Percentiles rank a stretch among this genome's conserved stretches.
Conservation (phyloP, 1,140 invertebrate species). For the Rhagoletis pomonella region DNA sequence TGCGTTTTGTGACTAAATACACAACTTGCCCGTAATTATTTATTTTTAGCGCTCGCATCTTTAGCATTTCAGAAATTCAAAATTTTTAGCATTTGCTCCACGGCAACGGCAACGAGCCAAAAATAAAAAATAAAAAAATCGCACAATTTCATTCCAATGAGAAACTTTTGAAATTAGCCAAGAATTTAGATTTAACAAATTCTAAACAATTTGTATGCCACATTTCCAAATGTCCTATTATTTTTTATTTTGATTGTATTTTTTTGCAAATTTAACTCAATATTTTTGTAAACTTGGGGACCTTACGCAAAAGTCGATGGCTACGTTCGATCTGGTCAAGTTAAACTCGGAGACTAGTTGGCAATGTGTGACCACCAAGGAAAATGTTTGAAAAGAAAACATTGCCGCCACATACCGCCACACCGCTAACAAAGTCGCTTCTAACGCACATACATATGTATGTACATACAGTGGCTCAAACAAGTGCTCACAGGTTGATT, state of each 20-base stretch:
- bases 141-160: neutral
- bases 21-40: constrained; percentile 65
- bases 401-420: neutral
- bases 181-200: constrained; percentile 17
- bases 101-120: neutral
- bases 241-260: constrained; percentile 1
- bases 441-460: neutral
- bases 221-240: constrained; percentile 25
- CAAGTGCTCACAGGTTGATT: too few relatives aligned
- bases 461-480: neutral
- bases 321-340: constrained; percentile 70
- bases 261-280: constrained; percentile 1
- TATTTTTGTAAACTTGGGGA: neutral
- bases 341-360: constrained; percentile 68
- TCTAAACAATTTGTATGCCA: constrained; percentile 6
- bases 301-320: constrained; percentile 71
- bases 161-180: neutral
- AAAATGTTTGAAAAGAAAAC: neutral
- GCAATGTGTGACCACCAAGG: neutral
- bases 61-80: constrained; percentile 56
- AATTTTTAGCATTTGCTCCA: constrained; percentile 34
- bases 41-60: constrained; percentile 72
- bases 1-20: constrained; percentile 41
- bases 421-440: constrained; percentile 15
- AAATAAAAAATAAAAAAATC: neutral